phyloP scores from a whole-genome alignment of 2,113 vertebrate genomes.

The Cyprinus carpio region DNA sequence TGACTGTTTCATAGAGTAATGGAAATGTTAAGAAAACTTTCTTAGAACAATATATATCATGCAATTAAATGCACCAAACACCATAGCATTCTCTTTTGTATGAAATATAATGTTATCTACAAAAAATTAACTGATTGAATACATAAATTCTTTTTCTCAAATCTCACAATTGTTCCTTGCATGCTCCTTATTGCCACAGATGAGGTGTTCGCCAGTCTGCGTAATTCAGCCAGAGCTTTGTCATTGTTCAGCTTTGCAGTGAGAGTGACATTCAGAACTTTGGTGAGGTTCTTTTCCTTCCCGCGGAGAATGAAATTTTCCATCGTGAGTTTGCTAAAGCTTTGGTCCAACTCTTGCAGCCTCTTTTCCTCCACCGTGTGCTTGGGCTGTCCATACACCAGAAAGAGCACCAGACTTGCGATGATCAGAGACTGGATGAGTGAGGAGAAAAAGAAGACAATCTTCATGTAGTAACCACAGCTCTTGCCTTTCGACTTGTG shows the following conservation, averaged over 20 bases:
- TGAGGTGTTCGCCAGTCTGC: constrained; percentile 57
- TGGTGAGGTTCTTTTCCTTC: constrained; percentile 72
- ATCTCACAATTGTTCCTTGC: constrained; percentile 53
- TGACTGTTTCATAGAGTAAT: neutral
- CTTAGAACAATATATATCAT: neutral
- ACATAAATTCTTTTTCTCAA: neutral
- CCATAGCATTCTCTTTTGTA: neutral
- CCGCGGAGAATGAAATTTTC: constrained; percentile 62
- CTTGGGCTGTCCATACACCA: constrained; percentile 85
- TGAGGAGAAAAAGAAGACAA: constrained; percentile 90
- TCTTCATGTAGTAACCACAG: constrained; percentile 85
- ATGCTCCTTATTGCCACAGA: neutral
- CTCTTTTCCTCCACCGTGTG: constrained; percentile 68
- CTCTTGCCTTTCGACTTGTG: constrained; percentile 68
- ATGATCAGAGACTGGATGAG: constrained; percentile 91
- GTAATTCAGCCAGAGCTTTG: constrained; percentile 44
- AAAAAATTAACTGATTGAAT: neutral
- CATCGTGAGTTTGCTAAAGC: constrained; percentile 67
- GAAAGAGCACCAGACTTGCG: constrained; percentile 90
- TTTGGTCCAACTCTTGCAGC: constrained; percentile 75
- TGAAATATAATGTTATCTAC: neutral
- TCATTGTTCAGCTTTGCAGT: constrained; percentile 60
- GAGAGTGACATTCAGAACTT: constrained; percentile 73
- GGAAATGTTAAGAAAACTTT: neutral
- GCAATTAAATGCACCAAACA: neutral